Conservation (phyloP, 1,140 invertebrate species). For the Bradysia coprophila region DNA sequence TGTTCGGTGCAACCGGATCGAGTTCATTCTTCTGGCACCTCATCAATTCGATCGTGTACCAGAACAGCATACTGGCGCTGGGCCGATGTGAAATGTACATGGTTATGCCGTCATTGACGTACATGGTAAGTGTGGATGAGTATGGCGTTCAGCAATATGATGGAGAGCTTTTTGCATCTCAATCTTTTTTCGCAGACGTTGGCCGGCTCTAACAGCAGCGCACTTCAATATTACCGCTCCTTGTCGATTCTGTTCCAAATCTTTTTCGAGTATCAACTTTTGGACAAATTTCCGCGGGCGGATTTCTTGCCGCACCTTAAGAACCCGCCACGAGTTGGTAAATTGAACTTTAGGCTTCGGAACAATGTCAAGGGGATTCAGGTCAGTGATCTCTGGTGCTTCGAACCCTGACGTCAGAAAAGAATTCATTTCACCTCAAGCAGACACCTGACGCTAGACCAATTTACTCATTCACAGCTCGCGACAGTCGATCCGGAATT, state of each 20-base stretch:
- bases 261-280: conserved; percentile 29
- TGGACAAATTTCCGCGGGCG: conserved; percentile 29
- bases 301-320: conserved; percentile 34
- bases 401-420: no score
- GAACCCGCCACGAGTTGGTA: no score
- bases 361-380: no score
- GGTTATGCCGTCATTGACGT: conserved; percentile 28
- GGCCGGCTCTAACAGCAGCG: no score
- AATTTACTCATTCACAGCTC: no score
- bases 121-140: conserved; percentile 28
- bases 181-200: no score
- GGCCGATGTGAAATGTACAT: conserved; percentile 34
- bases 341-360: no score
- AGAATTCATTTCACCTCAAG: no score
- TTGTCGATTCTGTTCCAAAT: conserved; percentile 33
- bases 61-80: conserved; percentile 25
- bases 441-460: no score
- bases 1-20: conserved; percentile 31
- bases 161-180: no score
- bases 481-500: conserved; percentile 30
- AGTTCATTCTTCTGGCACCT: conserved; percentile 31
- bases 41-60: conserved; percentile 31
- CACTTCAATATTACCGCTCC: conserved; percentile 25
- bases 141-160: no score
- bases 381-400: no score